phyloP scores from a whole-genome alignment of 1,140 invertebrate genomes.

The Bombus terrestris region DNA sequence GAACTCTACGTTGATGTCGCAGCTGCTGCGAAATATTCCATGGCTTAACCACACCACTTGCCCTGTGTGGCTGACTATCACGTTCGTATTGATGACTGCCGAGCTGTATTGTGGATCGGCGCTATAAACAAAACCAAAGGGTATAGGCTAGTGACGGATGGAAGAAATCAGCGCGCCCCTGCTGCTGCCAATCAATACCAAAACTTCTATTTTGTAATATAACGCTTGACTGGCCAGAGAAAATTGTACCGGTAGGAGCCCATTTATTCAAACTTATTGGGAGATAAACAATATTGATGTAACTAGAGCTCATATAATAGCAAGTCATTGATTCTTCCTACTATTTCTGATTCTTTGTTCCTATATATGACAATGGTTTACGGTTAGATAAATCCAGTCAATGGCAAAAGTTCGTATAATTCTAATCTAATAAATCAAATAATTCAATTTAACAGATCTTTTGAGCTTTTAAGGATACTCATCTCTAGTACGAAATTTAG shows the following conservation, averaged over 20 bases:
- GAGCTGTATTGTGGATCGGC: conserved; percentile 92
- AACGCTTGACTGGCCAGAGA: background rate
- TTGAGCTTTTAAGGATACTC: no score
- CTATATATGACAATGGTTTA: background rate
- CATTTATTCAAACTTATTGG: background rate
- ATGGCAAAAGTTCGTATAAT: background rate
- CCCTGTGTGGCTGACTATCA: conserved; percentile 88
- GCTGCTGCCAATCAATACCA: conserved; percentile 16
- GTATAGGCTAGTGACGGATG: conserved; percentile 1
- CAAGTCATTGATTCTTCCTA: background rate
- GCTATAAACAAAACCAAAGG: conserved; percentile 82
- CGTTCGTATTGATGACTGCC: conserved; percentile 92
- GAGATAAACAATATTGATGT: background rate
- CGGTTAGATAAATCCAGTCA: background rate
- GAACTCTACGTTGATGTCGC: conserved; percentile 96
- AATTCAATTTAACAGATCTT: no score
- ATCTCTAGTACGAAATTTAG: no score
- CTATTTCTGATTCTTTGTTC: background rate
- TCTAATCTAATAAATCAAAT: background rate
- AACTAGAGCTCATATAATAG: background rate
- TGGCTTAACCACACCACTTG: conserved; percentile 91
- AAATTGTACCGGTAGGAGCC: background rate
- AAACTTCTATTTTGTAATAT: conserved; percentile 11
- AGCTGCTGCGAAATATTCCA: conserved; percentile 93
- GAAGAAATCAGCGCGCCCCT: conserved; percentile 16